phyloP scores from a whole-genome alignment of 2,888 invertebrate species.

The Resseliella maxima region DNA sequence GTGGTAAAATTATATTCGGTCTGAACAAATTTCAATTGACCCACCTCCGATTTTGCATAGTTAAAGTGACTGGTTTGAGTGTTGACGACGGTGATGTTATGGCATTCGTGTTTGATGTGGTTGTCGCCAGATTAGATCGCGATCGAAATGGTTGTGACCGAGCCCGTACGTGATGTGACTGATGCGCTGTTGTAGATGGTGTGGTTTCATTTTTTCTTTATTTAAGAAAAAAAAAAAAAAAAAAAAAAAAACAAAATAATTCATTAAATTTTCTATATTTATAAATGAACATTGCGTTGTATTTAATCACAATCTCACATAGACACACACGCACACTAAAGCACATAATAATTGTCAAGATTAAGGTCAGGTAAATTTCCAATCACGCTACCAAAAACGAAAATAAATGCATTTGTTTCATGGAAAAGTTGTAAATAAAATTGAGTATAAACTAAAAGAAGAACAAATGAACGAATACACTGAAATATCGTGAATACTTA shows the following conservation, averaged over 20 bases:
- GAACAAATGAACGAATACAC: not conserved
- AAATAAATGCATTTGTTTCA: not conserved
- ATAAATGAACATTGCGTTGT: no score
- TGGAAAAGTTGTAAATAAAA: not conserved
- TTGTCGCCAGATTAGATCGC: slow-evolving; percentile 62
- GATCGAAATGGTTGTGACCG: slow-evolving; percentile 68
- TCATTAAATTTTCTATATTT: no score
- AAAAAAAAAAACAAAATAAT: no score
- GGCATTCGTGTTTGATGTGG: slow-evolving; percentile 57
- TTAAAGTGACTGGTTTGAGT: slow-evolving; percentile 41
- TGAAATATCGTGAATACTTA: not conserved
- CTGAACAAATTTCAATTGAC: slow-evolving; percentile 25
- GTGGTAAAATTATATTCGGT: not conserved
- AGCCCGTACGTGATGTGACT: slow-evolving; percentile 65
- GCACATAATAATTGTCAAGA: not conserved
- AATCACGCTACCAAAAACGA: not conserved
- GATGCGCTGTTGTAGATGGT: slow-evolving; percentile 58
- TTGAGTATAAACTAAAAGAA: not conserved
- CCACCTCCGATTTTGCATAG: slow-evolving; percentile 54
- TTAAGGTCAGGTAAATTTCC: not conserved
- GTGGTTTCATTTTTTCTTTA: not conserved
- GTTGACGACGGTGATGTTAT: slow-evolving; percentile 21
- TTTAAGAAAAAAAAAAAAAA: not conserved
- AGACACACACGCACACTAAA: no score
- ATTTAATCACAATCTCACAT: no score